Base-by-base conservation (phyloP, 2,113 vertebrate species). In the Elachura formosa region DNA sequence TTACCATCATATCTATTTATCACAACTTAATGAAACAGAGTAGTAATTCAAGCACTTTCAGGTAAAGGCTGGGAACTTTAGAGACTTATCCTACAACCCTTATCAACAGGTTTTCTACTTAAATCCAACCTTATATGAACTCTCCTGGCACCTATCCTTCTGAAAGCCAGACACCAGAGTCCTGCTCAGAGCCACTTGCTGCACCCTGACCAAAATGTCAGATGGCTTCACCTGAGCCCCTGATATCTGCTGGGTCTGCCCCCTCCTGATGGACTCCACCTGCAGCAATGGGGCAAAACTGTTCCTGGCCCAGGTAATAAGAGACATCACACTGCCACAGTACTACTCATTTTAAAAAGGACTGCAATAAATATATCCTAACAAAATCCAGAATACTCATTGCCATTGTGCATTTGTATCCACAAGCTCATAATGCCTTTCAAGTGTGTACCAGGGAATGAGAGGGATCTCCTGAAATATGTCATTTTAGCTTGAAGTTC, bases 391-490 rank as follows among this genome's bases (percentile, higher is more conserved):
- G 68, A 82, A 54, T 66, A 62, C 26, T 83, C 29, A 28, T 69
- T 89, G 68, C 12, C 18, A 26, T 11, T 38, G n/a, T 61, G 41
- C 8, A n/a, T 72, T 91, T 76, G 41, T 49, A 80, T 34, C 78
- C 41, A 61, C 38, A 69, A 28, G 21, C 63, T 63, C 46, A 82
- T 26, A 73, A 89, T n/a, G 59, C 43, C 51, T 72, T 59, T 74
- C 62, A 87, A 21, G 9, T 33, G 48, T 85, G 63, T 33, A 78
- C 25, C 46, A 51, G 68, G 11, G 85, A 68, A 85, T 2, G 5
- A 83, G 33, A 84, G 33, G 34, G 87, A n/a, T 82, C 89, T 87
- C 92, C 86, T 78, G 67, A 94, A 96, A 94, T 36, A 49, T 56
- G 45, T 75, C 67, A 87, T 71, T 87, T 48, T 34, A 93, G 82